Base-by-base conservation (phyloP, 2,888 invertebrate genomes). In the Amphipoea lucens region DNA sequence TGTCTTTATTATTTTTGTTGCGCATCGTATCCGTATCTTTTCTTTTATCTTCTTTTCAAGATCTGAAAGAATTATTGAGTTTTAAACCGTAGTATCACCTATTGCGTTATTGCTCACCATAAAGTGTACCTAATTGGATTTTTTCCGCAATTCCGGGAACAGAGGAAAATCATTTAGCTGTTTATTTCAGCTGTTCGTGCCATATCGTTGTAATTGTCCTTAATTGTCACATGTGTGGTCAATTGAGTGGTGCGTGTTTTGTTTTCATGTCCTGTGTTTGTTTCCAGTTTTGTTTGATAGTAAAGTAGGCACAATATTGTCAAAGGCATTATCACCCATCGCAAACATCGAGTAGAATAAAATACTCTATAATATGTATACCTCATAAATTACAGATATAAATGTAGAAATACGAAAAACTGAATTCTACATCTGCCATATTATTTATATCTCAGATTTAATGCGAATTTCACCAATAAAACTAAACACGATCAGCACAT, bases 161-260 rank as follows among this genome's bases (percentile, higher is more conserved):
- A 12, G 36, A 65, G 70, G 48, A 78, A 81, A 65, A 57, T 2
- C 2, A 57, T 23, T 80, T 23, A 71, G n/a, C 54, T 65, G 17
- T 57, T 54, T 40, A 71, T 54, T 71, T 67, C 36, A 9, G 12
- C 45, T 36, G 63, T 75, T 76, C 36, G 63, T 72, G 62, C 14
- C 84, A 60, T 76, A n/a, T 70, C 40, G 40, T 14, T n/a, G 67
- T 74, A 68, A 81, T 68, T 84, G 84, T 72, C 76, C 85, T 60
- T 85, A 84, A 84, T 84, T 81, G 81, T 71, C 62, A 40, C 3
- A 20, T 48, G 2, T 40, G 23, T 48, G 63, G 45, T 72, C 48
- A 79, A 65, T 79, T 79, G 57, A 73, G 6, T 48, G 48, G 20
- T 20, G 20, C 71, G 54, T 66, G 48, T 40, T 29, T 14, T 45